phyloP scores from a whole-genome alignment of 2,888 invertebrate genomes.

The Pollenia griseotomentosa region DNA sequence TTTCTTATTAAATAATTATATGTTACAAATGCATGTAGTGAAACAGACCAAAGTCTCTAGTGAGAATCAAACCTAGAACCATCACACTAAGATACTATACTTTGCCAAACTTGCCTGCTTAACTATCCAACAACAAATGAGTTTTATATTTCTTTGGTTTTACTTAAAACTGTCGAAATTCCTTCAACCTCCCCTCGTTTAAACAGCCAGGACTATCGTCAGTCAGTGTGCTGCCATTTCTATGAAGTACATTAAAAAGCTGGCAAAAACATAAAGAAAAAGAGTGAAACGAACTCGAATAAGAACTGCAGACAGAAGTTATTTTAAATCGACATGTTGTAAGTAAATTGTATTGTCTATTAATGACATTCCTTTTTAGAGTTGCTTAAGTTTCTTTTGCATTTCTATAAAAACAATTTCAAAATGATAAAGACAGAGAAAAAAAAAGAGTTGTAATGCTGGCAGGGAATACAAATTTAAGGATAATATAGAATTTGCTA shows the following conservation, averaged over 20 bases:
- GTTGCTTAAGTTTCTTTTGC: slow-evolving; percentile 25
- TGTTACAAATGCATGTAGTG: too few relatives aligned
- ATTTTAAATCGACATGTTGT: slow-evolving; percentile 66
- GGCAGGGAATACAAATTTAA: background rate
- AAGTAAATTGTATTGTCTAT: slow-evolving; percentile 63
- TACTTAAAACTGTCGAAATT: too few relatives aligned
- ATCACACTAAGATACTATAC: too few relatives aligned
- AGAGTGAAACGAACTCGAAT: background rate
- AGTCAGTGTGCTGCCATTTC: slow-evolving; percentile 1
- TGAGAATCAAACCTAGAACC: too few relatives aligned
- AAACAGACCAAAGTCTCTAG: too few relatives aligned
- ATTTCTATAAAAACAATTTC: slow-evolving; percentile 4
- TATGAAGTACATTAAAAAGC: slow-evolving; percentile 26
- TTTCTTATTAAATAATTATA: too few relatives aligned
- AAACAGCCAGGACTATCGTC: background rate
- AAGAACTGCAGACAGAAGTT: slow-evolving; percentile 49
- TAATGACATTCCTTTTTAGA: slow-evolving; percentile 54
- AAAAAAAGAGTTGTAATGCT: background rate
- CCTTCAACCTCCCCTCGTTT: background rate
- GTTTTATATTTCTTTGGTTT: too few relatives aligned
- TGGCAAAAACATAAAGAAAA: background rate
- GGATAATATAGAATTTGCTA: slow-evolving; percentile 2
- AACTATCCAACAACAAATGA: too few relatives aligned
- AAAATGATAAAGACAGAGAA: slow-evolving; percentile 10
- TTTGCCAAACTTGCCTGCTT: too few relatives aligned